phyloP scores from a whole-genome alignment of 2,113 vertebrate genomes.

The Cariama cristata region DNA sequence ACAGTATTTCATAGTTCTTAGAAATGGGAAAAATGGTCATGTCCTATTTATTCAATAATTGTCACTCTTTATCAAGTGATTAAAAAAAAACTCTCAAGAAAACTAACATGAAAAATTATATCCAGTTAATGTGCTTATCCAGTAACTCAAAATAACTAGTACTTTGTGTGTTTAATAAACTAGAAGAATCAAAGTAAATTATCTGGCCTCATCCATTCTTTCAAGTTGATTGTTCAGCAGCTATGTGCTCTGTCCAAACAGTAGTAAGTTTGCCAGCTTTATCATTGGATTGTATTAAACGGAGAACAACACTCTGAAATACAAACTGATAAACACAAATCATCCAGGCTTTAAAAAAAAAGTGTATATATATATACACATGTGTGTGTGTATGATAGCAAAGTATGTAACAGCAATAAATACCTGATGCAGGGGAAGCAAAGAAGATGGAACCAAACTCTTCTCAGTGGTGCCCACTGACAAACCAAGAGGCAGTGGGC shows the following conservation, averaged over 20 bases:
- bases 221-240: not conserved
- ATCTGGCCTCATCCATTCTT: not conserved
- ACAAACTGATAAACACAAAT: not conserved
- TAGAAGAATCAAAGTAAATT: too few species aligned
- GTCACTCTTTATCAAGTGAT: not conserved
- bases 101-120: not conserved
- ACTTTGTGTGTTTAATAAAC: not conserved
- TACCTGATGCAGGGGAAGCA: not conserved
- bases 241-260: not conserved
- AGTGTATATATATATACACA: accelerated
- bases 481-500: not conserved
- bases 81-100: not conserved
- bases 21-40: not conserved
- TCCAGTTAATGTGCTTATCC: not conserved
- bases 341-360: not conserved
- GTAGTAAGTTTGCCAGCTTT: not conserved
- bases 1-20: not conserved
- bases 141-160: not conserved
- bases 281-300: not conserved
- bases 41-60: not conserved
- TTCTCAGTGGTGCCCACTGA: not conserved
- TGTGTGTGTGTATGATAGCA: not conserved
- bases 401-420: not conserved
- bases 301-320: not conserved
- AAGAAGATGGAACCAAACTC: not conserved